These are phyloP conservation scores for Piprites chloris DNA, from an alignment of 2,113 vertebrate genomes.

Conservation along the genomic window DNA sequence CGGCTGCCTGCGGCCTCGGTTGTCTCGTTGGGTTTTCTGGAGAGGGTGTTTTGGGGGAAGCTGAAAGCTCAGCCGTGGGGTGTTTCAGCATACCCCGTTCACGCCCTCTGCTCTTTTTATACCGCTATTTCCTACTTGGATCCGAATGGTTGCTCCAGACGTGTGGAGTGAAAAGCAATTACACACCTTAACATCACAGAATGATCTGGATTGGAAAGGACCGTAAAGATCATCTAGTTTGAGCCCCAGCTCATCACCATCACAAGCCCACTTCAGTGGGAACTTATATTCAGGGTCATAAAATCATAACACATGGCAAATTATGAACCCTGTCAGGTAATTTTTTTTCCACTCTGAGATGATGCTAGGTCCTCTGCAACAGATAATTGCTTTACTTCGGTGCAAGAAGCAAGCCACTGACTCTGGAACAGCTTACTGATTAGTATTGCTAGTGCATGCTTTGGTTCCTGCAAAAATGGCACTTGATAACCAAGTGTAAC, in stretches of 20 bases:
- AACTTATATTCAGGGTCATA: background rate
- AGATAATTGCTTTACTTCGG: fast-evolving
- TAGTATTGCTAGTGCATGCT: background rate
- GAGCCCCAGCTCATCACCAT: background rate
- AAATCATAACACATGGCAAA: background rate
- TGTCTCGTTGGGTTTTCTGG: fast-evolving
- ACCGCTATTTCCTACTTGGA: fast-evolving
- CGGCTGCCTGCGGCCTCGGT: fast-evolving
- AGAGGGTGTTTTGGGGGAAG: background rate
- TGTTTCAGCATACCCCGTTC: background rate
- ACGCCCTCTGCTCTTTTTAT: fast-evolving
- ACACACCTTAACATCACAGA: fast-evolving
- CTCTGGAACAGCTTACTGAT: background rate
- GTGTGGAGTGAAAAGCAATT: fast-evolving
- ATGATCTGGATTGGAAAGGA: background rate
- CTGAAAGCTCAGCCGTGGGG: background rate
- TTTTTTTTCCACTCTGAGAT: background rate
- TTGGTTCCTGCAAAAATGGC: background rate
- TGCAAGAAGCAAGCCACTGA: background rate
- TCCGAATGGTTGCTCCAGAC: too few relatives aligned
- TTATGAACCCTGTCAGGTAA: background rate
- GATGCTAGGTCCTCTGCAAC: background rate
- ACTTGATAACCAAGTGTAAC: background rate
- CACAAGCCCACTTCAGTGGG: fast-evolving
- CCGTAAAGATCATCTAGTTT: background rate